Conservation (phyloP, 1,140 invertebrate species). For the Laupala kohalensis region DNA sequence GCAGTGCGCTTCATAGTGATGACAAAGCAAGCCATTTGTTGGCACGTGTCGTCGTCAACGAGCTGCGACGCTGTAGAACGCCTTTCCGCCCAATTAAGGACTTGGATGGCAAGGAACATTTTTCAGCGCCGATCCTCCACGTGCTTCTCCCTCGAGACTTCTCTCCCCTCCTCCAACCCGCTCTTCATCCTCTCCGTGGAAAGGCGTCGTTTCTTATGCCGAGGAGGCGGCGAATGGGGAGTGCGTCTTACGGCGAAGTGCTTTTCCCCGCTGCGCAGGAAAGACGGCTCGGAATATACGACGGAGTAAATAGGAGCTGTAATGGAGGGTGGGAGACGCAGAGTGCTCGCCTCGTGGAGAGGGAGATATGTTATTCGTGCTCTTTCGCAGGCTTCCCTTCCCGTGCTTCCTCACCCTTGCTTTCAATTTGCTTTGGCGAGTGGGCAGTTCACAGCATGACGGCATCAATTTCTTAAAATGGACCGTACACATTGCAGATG, state of each 20-base stretch:
- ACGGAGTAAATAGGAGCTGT: neutral
- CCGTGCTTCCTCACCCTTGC: neutral
- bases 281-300: neutral
- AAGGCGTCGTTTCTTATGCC: too few relatives aligned
- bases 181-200: too few relatives aligned
- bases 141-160: neutral
- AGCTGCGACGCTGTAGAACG: neutral
- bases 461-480: too few relatives aligned
- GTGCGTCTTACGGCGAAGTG: too few relatives aligned
- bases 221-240: too few relatives aligned
- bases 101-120: neutral
- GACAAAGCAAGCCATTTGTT: neutral
- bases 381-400: neutral
- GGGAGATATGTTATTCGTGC: neutral
- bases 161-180: neutral
- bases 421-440: too few relatives aligned
- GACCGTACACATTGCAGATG: too few relatives aligned
- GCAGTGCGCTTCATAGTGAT: neutral
- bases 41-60: neutral
- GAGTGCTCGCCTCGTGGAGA: neutral
- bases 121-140: neutral
- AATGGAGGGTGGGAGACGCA: neutral
- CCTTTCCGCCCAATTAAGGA: neutral
- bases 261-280: neutral
- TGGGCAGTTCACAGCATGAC: too few relatives aligned